Conservation (phyloP, 2,797 vertebrate species). For the Diceros bicornis region DNA sequence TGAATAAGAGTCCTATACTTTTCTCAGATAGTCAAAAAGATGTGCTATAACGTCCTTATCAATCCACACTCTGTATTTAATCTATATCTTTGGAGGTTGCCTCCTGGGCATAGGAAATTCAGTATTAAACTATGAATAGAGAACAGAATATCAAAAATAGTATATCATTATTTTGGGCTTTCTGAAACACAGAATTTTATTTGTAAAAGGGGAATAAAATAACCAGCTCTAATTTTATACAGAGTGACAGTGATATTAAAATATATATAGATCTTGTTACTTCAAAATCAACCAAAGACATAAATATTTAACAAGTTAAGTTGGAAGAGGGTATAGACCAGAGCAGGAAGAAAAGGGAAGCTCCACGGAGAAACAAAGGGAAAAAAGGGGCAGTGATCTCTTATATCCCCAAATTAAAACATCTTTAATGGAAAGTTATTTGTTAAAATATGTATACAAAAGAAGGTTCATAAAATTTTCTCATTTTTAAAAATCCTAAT, state of each 20-base stretch:
- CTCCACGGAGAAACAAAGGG: not conserved
- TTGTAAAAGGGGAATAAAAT: slow-evolving; percentile 35
- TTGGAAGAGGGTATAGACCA: not conserved
- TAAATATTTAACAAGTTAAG: slow-evolving; percentile 67
- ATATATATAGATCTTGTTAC: not conserved
- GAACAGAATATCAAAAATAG: slow-evolving; percentile 31
- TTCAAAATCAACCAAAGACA: slow-evolving; percentile 57
- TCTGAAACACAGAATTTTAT: slow-evolving; percentile 31
- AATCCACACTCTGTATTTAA: slow-evolving; percentile 8
- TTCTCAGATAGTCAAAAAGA: slow-evolving; percentile 36
- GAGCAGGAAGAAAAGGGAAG: slow-evolving; percentile 25
- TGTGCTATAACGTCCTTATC: not conserved
- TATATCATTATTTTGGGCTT: not conserved
- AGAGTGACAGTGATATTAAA: slow-evolving; percentile 42
- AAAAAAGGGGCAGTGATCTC: not conserved
- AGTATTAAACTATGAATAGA: slow-evolving; percentile 53
- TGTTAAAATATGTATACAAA: slow-evolving; percentile 24
- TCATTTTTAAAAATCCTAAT: slow-evolving; percentile 47
- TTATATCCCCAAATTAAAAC: slow-evolving; percentile 35
- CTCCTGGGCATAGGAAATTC: not conserved
- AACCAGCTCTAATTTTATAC: slow-evolving; percentile 31
- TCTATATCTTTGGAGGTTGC: not conserved
- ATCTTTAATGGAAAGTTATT: slow-evolving; percentile 23
- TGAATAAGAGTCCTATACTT: not conserved
- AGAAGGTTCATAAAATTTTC: not conserved